Conservation (phyloP, 2,797 vertebrate genomes). For the Urophycis tenuis region DNA sequence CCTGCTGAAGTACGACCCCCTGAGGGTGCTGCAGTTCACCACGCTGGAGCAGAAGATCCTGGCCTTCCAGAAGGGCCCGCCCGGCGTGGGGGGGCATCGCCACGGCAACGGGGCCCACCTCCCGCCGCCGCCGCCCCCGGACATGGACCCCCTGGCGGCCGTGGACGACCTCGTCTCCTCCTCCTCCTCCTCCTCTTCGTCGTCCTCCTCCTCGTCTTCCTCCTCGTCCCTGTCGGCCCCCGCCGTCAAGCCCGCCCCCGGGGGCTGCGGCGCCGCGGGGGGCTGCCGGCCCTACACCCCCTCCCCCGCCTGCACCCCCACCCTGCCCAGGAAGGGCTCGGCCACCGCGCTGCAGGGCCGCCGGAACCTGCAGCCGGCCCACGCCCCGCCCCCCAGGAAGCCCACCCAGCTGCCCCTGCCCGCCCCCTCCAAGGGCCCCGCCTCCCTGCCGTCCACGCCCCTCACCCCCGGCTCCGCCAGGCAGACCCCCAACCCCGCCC, state of each 20-base stretch:
- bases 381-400: conserved; percentile 46
- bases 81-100: conserved; percentile 56
- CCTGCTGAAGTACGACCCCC: conserved; percentile 90
- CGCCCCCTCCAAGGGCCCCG: conserved; percentile 11
- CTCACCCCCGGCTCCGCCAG: conserved; percentile 30
- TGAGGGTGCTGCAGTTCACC: conserved; percentile 90
- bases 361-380: conserved; percentile 65
- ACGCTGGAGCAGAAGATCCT: conserved; percentile 96
- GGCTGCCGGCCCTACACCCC: conserved; percentile 45
- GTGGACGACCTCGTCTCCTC: conserved; percentile 65
- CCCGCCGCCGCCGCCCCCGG: conserved; percentile 74
- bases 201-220: background rate
- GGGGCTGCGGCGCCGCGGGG: conserved; percentile 26
- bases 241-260: conserved; percentile 31
- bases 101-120: conserved; percentile 59
- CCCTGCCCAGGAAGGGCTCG: conserved; percentile 65
- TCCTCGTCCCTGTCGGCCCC: conserved; percentile 39
- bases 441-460: conserved; percentile 44
- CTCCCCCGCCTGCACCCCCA: conserved; percentile 64
- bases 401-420: conserved; percentile 59
- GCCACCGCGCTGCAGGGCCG: conserved; percentile 64
- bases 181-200: conserved; percentile 45
- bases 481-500: conserved; percentile 26
- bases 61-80: conserved; percentile 86
- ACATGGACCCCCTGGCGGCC: conserved; percentile 87